Base-by-base conservation (phyloP, 2,797 vertebrate species). In the Coranthus polyacanthus region DNA sequence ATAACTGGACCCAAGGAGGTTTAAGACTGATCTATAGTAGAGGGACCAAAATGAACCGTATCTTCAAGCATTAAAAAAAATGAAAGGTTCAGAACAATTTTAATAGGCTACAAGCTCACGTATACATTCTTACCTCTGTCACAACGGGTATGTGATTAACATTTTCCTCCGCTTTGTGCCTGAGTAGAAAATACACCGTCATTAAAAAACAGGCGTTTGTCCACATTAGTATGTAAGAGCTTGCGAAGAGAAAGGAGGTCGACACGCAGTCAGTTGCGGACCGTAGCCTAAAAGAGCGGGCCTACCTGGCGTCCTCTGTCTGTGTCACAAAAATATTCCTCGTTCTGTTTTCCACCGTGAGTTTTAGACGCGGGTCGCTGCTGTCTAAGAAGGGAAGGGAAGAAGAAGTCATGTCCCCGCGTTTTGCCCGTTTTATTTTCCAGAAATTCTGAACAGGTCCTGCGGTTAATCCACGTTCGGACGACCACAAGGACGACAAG, bases 291-390 rank as follows among this genome's bases (percentile, higher is more conserved):
- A 32, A 10, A 39, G 7, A 24, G 17, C 26, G 34, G 58, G 12
- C 86, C 39, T 88, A 94, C 92, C 92, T 94, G 73, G 51, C 57
- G 32, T 94, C 89, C 34, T 84, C 89, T 29, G 90, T 7, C 56
- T 95, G 93, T 29, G 92, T 95, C 15, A 96, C 92, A 79, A 95
- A 95, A 53, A 94, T 52, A 45, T 93, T 94, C 68, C 51, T 92
- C 49, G 80, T 84, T 66, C 74, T 84, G 42, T 89, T 92, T 58
- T 92, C 88, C 77, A 93, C 61, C 53, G 75, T 72, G 18, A 94
- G 84, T 36, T 83, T 78, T 4, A 92, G 65, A 12, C 80, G 82
- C 7, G 88, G 75, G 22, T 90, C 85, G 9, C 84, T 72, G 16
- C 70, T 46, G 1, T 70, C 72, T 75, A 89, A 17, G 8, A 60